Evolutionary conservation across 2,888 invertebrate genomes (phyloP).

Genomic region (Drosophila antonietae): DNA sequence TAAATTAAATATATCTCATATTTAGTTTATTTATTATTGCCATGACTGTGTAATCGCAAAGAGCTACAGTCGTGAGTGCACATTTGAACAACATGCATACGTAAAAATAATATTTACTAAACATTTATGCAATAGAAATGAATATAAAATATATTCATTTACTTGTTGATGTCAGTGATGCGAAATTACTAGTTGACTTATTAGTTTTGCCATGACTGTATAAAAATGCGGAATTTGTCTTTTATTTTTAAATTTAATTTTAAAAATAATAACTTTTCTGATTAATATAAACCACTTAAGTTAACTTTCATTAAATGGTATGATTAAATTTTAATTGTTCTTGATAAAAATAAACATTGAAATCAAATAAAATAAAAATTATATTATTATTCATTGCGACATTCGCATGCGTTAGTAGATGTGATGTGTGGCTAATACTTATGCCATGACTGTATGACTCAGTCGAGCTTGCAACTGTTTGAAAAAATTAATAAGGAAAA

Average conservation of each 20-base stretch:
- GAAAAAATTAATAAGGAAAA: not conserved
- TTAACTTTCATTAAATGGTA: no score
- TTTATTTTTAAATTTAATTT: no score
- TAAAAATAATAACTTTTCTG: no score
- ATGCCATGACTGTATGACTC: not conserved
- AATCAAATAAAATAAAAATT: not conserved
- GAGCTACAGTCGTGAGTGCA: not conserved
- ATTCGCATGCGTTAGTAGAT: not conserved
- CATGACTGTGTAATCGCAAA: not conserved
- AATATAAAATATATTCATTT: no score
- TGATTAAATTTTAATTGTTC: no score
- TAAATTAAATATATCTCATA: not conserved
- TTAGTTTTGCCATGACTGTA: not conserved
- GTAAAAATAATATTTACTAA: no score
- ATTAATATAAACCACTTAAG: no score
- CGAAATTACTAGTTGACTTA: not conserved
- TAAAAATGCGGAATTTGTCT: not conserved
- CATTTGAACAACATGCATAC: no score
- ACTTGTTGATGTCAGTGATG: not conserved
- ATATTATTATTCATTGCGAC: not conserved
- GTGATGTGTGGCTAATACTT: not conserved
- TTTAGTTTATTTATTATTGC: not conserved
- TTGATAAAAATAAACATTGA: no score
- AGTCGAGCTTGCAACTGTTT: not conserved
- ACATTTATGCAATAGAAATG: no score